Conservation (phyloP, 2,113 vertebrate genomes). For the Cyanoderma ruficeps region DNA sequence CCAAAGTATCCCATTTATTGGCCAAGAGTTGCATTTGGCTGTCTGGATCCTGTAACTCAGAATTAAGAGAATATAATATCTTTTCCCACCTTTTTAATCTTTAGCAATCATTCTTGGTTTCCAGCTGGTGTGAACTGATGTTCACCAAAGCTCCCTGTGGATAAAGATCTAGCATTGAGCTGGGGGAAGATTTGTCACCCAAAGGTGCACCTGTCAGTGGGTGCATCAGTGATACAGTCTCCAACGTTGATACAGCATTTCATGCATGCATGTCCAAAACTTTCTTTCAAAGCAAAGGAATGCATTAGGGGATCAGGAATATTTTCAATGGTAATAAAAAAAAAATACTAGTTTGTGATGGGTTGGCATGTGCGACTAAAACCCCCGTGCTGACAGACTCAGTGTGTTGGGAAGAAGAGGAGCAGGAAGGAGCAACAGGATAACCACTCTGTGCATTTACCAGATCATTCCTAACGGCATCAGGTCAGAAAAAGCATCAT, state of each 20-base stretch:
- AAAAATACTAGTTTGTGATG: neutral
- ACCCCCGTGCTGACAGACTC: neutral
- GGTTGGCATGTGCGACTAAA: neutral
- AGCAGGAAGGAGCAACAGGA: neutral
- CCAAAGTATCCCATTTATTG: neutral
- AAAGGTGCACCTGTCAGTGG: neutral
- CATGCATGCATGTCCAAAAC: fast-evolving
- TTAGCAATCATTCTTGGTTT: neutral
- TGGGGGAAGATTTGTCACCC: neutral
- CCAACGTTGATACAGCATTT: neutral
- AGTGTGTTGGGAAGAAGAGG: neutral
- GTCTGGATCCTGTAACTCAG: neutral
- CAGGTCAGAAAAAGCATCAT: neutral
- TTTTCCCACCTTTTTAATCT: neutral
- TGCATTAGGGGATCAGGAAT: neutral
- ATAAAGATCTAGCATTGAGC: neutral
- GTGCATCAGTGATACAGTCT: neutral
- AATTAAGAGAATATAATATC: neutral
- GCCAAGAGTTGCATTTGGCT: neutral
- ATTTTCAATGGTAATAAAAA: neutral
- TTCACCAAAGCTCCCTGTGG: neutral
- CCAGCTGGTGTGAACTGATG: neutral
- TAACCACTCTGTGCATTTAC: neutral
- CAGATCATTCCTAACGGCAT: neutral
- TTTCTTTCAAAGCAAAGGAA: neutral